Base-by-base conservation (phyloP, 2,888 invertebrate species). In the Diloba caeruleocephala region DNA sequence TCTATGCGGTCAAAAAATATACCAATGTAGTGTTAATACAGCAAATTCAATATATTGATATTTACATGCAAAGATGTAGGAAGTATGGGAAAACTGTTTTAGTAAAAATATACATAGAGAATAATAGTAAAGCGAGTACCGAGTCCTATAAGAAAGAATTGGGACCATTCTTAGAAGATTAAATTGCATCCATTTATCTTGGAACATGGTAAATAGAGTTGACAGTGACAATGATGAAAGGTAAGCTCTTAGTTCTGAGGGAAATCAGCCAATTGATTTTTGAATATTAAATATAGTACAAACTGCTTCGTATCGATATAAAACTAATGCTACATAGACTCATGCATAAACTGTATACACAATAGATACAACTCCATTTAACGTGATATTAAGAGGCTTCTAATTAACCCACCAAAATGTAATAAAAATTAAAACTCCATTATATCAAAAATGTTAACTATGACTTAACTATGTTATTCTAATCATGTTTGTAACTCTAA, bases 71-170 rank as follows among this genome's bases (percentile, higher is more conserved):
- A n/a, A 43, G 12, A 42, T 21, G n/a, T 15, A 7, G 33, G 13
- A 39, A 51, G 21, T 31, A 29, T 39, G 6, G 37, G 21, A 31
- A 45, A 29, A 36, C 52, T 38, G 46, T 21, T 26, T 25, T 19
- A 31, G 29, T 43, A 51, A 7, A 23, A 32, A 5, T 21, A 7
- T 21, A 21, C 3, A 50, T 10, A 53, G 10, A 31, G 28, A 36
- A 50, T 26, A 42, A 39, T 0, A 49, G 19, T 15, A 4, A 53
- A 63, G 69, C 72, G 60, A 53, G 63, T 48, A 71, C 63, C 72
- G 57, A 51, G 54, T 34, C 29, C 32, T 43, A 2, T 37, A 14
- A 14, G 17, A 37, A 36, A 21, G 0, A 15, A 33, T 12, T 13
- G 19, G 10, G 9, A 19, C 3, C 33, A 53, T 58, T 58, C n/a